Evolutionary conservation across 2,888 invertebrate genomes (phyloP).

Genomic region (Rotaria macrura): DNA sequence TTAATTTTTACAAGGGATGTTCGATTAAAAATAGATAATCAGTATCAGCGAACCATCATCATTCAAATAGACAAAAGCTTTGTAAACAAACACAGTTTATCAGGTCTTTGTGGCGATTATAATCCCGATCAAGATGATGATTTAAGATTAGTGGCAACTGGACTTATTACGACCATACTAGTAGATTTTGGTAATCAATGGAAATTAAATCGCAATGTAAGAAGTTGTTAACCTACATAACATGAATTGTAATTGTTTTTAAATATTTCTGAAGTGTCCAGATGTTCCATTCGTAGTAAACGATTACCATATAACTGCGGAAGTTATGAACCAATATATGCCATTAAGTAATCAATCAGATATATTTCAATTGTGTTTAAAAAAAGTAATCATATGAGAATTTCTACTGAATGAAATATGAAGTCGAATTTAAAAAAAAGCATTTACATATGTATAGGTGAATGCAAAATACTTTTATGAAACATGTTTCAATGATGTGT

Average conservation of each 20-base stretch:
- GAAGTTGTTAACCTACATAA: too few species aligned
- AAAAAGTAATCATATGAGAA: neutral
- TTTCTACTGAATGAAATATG: neutral
- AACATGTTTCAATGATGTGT: slow-evolving; percentile 60
- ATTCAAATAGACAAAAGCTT: slow-evolving; percentile 18
- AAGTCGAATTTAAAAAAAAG: neutral
- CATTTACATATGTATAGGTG: neutral
- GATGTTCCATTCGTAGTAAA: slow-evolving; percentile 23
- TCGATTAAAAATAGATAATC: slow-evolving; percentile 21
- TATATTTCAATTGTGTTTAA: slow-evolving; percentile 10
- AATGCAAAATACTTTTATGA: neutral
- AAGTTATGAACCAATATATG: slow-evolving; percentile 32
- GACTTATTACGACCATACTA: neutral
- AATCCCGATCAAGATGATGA: slow-evolving; percentile 13
- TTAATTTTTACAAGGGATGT: slow-evolving; percentile 26
- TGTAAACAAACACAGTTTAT: neutral
- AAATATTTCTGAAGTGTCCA: slow-evolving; percentile 24
- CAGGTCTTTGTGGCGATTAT: slow-evolving; percentile 32
- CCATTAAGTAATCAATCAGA: neutral
- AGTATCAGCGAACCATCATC: slow-evolving; percentile 5
- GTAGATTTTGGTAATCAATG: slow-evolving; percentile 28
- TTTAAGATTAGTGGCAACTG: neutral
- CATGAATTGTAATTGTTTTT: neutral
- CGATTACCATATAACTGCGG: slow-evolving; percentile 22
- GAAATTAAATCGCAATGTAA: slow-evolving; percentile 24